Base-by-base conservation (phyloP, 2,113 vertebrate species). In the Hylia prasina region DNA sequence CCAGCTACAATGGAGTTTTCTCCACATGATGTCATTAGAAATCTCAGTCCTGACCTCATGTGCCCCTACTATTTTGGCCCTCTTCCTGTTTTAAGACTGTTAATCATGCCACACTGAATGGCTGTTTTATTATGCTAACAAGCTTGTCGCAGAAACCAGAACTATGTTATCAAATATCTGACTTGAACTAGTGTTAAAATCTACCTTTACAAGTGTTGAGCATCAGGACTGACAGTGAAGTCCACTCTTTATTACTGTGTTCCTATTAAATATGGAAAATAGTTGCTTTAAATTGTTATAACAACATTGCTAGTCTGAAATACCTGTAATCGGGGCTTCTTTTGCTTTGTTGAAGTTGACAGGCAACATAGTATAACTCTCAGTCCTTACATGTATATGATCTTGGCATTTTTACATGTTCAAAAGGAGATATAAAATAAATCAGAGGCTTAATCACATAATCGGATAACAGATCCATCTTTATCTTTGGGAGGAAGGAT, bases 11-110 rank as follows among this genome's bases (percentile, higher is more conserved):
- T 30, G 48, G 42, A 39, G 84, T 58, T 93, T 82, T 88, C 48
- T 82, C 50, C 33, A 69, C 42, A 8, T 88, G 57, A 64, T 58
- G 39, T 45, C 64, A 27, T 91, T 85, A 82, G 65, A 87, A 82
- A 10, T 90, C 71, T 92, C 47, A n/a, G 54, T 57, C 60, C 71
- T 95, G 95, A 92, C 86, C 95, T 89, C 39, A 70, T 57, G 39
- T 92, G 86, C 76, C 60, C 79, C 79, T 86, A 42, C 90, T 95
- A 40, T 87, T 95, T 83, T 96, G 85, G 70, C 42, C 2, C 16
- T 82, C 82, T 76, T 80, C 66, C 66, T 93, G 47, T 77, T 83
- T 81, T 56, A 94, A 90, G 87, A 48, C 58, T 75, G 56, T 90
- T 95, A 82, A 93, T 92, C 37, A 33, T 15, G 21, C 40, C 69